phyloP scores from a whole-genome alignment of 2,888 invertebrate species.

The Mimumesa dahlbomi region DNA sequence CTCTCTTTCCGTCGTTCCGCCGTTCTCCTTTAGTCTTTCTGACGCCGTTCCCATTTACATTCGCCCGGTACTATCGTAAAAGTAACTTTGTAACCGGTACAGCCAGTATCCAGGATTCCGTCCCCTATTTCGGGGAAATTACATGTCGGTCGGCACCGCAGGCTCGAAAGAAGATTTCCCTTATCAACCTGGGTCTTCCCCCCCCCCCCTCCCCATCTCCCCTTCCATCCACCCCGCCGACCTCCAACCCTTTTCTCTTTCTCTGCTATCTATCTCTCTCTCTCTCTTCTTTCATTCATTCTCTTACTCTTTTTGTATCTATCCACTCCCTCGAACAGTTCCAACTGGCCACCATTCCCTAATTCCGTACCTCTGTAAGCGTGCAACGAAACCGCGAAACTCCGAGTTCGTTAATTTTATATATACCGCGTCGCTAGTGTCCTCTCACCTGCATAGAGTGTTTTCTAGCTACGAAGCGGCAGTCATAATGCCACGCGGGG shows the following conservation, averaged over 20 bases:
- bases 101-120: slow-evolving; percentile 60
- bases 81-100: slow-evolving; percentile 73
- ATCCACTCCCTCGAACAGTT: not conserved
- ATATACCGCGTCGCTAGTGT: slow-evolving; percentile 21
- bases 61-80: slow-evolving; percentile 72
- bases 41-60: slow-evolving; percentile 61
- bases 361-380: slow-evolving; percentile 17
- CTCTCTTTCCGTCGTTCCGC: slow-evolving; percentile 30
- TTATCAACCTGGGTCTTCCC: slow-evolving; percentile 54
- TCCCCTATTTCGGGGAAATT: slow-evolving; percentile 67
- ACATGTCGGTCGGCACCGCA: slow-evolving; percentile 63
- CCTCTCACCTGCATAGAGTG: slow-evolving; percentile 14
- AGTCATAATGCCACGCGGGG: not conserved
- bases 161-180: slow-evolving; percentile 62
- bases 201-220: slow-evolving; percentile 17
- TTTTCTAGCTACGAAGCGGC: not conserved
- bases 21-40: slow-evolving; percentile 27
- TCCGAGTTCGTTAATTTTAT: slow-evolving; percentile 50
- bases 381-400: slow-evolving; percentile 45
- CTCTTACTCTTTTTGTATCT: no score
- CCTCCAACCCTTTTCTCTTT: slow-evolving; percentile 21
- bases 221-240: not conserved
- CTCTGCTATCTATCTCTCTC: not conserved
- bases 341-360: slow-evolving; percentile 28
- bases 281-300: not conserved